Evolutionary conservation across 2,113 vertebrate species (phyloP), one percentile per base, ranked within the genome.

Genomic region (Atherinomorus stipes): DNA sequence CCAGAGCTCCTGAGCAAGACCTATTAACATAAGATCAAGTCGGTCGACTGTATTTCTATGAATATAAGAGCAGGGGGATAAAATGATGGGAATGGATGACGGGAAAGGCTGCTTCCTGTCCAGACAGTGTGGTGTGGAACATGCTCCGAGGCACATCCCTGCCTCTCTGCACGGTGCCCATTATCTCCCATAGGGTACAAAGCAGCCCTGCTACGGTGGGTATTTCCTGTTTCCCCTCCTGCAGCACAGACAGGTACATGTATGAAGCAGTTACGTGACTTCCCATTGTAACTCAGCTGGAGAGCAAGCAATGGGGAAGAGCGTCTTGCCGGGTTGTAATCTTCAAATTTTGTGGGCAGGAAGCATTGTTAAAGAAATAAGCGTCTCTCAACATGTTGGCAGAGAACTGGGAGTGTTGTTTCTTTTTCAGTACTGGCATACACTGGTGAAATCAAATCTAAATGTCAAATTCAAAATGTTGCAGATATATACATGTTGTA

Each of bases 131-230:
- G 73, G 73, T 68, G 86, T 87, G 73, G 74, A 91, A 91, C 83
- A 65, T 81, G 74, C 64, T 90, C 84, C 19, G 11, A 44, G 80
- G 88, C 73, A 63, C 78, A 64, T 86, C 83, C 77, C 76, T 47
- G 69, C 69, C 79, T 91, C 89, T 37, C 82, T n/a, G 66, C 89
- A 88, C 64, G 79, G 21, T 22, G 81, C 86, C 88, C 78, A 89
- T 91, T 88, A 91, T 82, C 86, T 84, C 90, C 89, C 74, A 47
- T 74, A 47, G 78, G 77, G 89, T 89, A 90, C 84, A 91, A 93
- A 93, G 89, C 54, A 71, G 62, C 76, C 71, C 76, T 54, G 82
- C 86, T 67, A 84, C 60, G 71, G 76, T 26, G 45, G 89, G 74
- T 64, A 78, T 87, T 91, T 92, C 87, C 92, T 90, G 78, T 76